Evolutionary conservation across 2,888 invertebrate genomes (phyloP), one percentile per base, ranked within the genome.

Genomic region (Caenorhabditis wallacei): DNA sequence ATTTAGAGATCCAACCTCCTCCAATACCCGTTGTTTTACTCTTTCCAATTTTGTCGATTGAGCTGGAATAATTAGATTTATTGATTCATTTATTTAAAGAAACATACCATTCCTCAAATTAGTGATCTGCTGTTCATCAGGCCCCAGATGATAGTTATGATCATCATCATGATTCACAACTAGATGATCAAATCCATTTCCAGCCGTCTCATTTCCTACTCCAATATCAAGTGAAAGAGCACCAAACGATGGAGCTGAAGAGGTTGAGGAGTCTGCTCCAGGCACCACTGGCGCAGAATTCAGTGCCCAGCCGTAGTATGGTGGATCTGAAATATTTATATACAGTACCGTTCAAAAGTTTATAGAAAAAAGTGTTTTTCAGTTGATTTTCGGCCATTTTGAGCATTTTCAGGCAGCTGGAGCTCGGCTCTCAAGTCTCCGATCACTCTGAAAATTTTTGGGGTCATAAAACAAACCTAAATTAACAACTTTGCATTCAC

Each of bases 251-350:
- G 70, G 13, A 30, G 48, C 13, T 1, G 54, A 30, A 2, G 59
- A 18, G 11, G 53, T 26, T 8, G 57, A 13, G 18, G 24, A 30
- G 16, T 35, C 37, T n/a, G 26, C 37, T 16, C 64, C 64, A n/a
- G 18, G n/a, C 3, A 59, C 64, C 13, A 18, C 51, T 10, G 40
- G 51, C 8, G 69, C 69, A 11, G 71, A 56, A 51, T 81, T 75
- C 7, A 81, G 46, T 7, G 81, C 76, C 81, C 81, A 81, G 18
- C 81, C 81, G 20, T 81, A 81, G 7, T 75, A 57, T 2, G 81
- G 75, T 1, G 81, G 81, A 59, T 61, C 80, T 80, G 69, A 16
- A 74, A 71, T 53, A n/a, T n/a, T n/a, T n/a, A n/a, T n/a, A n/a
- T n/a, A n/a, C n/a, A n/a, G n/a, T n/a, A n/a, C n/a, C n/a, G n/a